Evolutionary conservation across 2,888 invertebrate genomes (phyloP).

Genomic region (Mesorhabditis spiculigera): DNA sequence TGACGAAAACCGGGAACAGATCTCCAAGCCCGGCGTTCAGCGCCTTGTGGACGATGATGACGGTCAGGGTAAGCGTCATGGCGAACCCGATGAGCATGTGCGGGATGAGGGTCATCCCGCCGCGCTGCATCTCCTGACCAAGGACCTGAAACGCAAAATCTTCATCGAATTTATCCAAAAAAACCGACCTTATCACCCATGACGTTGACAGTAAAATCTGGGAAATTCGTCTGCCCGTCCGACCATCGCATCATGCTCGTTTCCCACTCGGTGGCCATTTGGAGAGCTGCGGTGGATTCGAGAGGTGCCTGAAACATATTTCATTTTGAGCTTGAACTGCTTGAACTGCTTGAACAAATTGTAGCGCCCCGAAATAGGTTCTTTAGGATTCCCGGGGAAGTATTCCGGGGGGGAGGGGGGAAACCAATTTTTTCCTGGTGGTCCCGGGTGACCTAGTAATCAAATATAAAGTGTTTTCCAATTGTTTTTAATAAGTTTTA

Average conservation of each 20-base stretch:
- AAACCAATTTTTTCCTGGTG: too few relatives aligned
- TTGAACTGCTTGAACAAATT: too few relatives aligned
- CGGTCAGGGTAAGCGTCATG: slow-evolving; percentile 11
- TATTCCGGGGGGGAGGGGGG: too few relatives aligned
- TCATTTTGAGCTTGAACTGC: not conserved
- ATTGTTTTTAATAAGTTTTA: too few relatives aligned
- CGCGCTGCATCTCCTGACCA: slow-evolving; percentile 21
- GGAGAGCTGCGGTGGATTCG: slow-evolving; percentile 14
- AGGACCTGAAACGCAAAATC: slow-evolving; percentile 13
- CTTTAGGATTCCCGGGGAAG: too few relatives aligned
- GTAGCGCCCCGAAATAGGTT: too few relatives aligned
- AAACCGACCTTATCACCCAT: slow-evolving; percentile 22
- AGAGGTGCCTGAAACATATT: slow-evolving; percentile 16
- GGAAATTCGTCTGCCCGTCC: slow-evolving; percentile 6
- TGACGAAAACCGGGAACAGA: slow-evolving; percentile 14
- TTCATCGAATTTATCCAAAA: not conserved
- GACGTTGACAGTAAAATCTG: slow-evolving; percentile 16
- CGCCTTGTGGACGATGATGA: not conserved
- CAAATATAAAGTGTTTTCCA: too few relatives aligned
- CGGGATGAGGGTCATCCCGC: slow-evolving; percentile 19
- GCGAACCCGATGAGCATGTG: slow-evolving; percentile 19
- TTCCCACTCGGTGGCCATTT: slow-evolving; percentile 22
- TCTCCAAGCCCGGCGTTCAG: not conserved
- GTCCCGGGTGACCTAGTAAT: too few relatives aligned
- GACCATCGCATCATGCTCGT: slow-evolving; percentile 19